These are phyloP conservation scores for Rhagium mordax DNA, from an alignment of 2,888 invertebrate species.

Conservation along the genomic window DNA sequence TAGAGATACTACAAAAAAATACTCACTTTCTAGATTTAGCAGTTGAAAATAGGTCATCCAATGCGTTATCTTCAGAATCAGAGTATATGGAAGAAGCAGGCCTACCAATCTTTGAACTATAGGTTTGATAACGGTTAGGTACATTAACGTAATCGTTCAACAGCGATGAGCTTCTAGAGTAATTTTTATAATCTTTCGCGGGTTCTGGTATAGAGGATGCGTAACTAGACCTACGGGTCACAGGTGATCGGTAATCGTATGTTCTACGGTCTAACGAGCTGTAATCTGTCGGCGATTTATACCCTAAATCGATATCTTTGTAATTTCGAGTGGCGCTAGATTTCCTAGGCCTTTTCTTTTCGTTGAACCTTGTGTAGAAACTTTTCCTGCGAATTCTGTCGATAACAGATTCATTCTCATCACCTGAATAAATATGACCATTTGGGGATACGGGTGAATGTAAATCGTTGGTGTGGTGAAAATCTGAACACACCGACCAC, in stretches of 20 bases:
- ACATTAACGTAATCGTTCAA: conserved; percentile 67
- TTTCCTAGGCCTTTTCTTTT: conserved; percentile 82
- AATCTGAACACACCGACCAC: conserved; percentile 79
- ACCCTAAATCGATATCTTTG: conserved; percentile 63
- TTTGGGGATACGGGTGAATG: conserved; percentile 68
- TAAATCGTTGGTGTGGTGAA: conserved; percentile 57
- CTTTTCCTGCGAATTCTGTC: conserved; percentile 91
- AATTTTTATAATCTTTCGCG: conserved; percentile 57
- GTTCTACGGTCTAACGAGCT: conserved; percentile 63
- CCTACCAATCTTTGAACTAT: conserved; percentile 63
- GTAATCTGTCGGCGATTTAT: conserved; percentile 53
- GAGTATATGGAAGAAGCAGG: conserved; percentile 62
- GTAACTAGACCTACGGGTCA: conserved; percentile 56
- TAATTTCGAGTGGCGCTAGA: conserved; percentile 74
- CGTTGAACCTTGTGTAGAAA: conserved; percentile 91
- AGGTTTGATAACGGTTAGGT: conserved; percentile 67
- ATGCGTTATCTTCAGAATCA: conserved; percentile 63
- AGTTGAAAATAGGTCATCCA: conserved; percentile 64
- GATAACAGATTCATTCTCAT: conserved; percentile 79
- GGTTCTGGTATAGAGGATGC: conserved; percentile 56
- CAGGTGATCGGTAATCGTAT: conserved; percentile 58
- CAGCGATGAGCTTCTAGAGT: conserved; percentile 63
- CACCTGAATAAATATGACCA: conserved; percentile 66
- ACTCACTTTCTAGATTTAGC: conserved; percentile 67
- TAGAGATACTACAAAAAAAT: conserved; percentile 5